Conservation (phyloP, 2,888 invertebrate genomes). For the Harpalus rubripes region DNA sequence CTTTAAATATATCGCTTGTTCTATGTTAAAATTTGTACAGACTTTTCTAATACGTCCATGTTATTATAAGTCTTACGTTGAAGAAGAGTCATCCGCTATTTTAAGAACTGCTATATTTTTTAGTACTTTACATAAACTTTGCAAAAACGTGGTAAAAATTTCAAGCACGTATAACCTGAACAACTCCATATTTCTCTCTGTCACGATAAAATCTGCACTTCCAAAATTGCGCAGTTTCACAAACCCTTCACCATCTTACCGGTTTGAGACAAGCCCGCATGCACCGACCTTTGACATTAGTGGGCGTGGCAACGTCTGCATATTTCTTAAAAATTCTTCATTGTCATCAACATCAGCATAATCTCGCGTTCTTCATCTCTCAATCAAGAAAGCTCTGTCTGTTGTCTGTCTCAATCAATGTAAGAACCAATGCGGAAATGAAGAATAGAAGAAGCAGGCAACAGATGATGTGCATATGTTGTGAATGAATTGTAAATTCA, state of each 20-base stretch:
- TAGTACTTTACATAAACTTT: background rate
- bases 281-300: background rate
- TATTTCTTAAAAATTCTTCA: background rate
- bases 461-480: constrained; percentile 2
- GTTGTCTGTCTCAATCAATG: background rate
- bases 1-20: too few relatives aligned
- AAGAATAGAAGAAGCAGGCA: background rate
- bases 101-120: too few relatives aligned
- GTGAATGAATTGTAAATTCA: background rate
- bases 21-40: too few relatives aligned
- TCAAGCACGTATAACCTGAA: background rate
- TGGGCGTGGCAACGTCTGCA: background rate
- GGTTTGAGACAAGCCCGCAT: constrained; percentile 1
- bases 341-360: background rate
- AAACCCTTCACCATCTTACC: background rate
- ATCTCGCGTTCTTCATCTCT: background rate
- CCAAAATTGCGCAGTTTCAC: background rate
- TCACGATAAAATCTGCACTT: background rate
- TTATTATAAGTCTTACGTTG: too few relatives aligned
- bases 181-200: background rate
- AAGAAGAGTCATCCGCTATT: too few relatives aligned
- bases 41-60: too few relatives aligned
- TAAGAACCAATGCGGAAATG: constrained; percentile 1
- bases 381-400: background rate
- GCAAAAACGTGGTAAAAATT: background rate